Conservation (phyloP, 2,888 invertebrate genomes). For the Sarcophaga rosellei region DNA sequence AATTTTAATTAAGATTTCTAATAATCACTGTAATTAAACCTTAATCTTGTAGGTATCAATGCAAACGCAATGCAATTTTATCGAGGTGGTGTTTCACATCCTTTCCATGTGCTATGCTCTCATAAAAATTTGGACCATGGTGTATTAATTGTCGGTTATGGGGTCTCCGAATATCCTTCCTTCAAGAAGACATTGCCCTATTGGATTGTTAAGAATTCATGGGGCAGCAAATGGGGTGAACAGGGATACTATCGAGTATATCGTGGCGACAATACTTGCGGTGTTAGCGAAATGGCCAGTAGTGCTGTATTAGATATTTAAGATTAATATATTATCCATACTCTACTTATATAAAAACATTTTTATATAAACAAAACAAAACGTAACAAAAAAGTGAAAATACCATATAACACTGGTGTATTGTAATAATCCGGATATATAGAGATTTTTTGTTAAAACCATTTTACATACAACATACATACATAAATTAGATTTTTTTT, state of each 20-base stretch:
- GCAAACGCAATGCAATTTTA: conserved; percentile 99
- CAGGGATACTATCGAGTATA: conserved; percentile 97
- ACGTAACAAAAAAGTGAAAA: conserved; percentile 5
- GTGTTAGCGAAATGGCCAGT: conserved; percentile 94
- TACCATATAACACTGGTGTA: conserved; percentile 17
- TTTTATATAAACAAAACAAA: conserved; percentile 40
- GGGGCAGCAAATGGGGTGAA: conserved; percentile 96
- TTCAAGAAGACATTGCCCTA: conserved; percentile 92
- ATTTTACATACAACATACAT: conserved; percentile 1
- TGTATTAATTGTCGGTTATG: conserved; percentile 97
- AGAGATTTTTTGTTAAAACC: background rate
- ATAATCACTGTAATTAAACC: background rate
- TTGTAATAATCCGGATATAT: background rate
- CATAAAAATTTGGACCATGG: conserved; percentile 93
- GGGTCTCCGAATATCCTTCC: conserved; percentile 88
- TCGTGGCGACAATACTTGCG: conserved; percentile 96
- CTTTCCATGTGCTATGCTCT: conserved; percentile 91
- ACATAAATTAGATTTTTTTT: background rate
- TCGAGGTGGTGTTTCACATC: conserved; percentile 96
- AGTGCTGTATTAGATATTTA: conserved; percentile 86
- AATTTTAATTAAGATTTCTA: background rate
- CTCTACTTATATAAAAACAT: conserved; percentile 34
- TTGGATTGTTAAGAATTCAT: conserved; percentile 97
- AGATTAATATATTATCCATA: conserved; percentile 22
- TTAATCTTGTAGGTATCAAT: conserved; percentile 85